phyloP scores from a whole-genome alignment of 1,140 invertebrate genomes.

The Ips typographus region DNA sequence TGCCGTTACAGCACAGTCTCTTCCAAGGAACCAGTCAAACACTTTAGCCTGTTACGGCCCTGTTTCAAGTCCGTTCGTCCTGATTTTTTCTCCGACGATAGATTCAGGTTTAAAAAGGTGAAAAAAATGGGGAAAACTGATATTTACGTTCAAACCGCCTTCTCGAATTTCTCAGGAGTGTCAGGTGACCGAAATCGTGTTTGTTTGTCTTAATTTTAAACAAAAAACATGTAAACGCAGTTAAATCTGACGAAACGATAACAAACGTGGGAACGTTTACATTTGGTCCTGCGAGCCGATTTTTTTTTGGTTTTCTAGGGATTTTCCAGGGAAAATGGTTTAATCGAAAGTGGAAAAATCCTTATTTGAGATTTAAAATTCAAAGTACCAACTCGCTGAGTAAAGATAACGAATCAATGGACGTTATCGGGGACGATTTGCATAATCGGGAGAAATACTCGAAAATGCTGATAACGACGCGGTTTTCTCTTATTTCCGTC shows the following conservation, averaged over 20 bases:
- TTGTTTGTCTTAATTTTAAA: background rate
- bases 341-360: background rate
- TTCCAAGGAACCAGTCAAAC: too few relatives aligned
- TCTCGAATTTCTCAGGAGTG: too few relatives aligned
- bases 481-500: constrained; percentile 3
- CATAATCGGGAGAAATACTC: constrained; percentile 5
- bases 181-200: background rate
- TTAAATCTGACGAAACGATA: background rate
- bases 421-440: constrained; percentile 1
- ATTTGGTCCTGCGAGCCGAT: background rate
- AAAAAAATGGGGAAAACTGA: too few relatives aligned
- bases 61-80: too few relatives aligned
- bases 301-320: background rate
- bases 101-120: too few relatives aligned
- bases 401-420: constrained; percentile 12
- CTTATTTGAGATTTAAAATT: constrained; percentile 4
- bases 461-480: constrained; percentile 7
- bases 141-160: too few relatives aligned
- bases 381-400: constrained; percentile 7
- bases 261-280: background rate
- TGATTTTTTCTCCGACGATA: too few relatives aligned
- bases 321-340: background rate
- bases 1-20: too few relatives aligned
- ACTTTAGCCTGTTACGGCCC: too few relatives aligned
- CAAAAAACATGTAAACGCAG: background rate